These are phyloP conservation scores for Nymphalis c-album DNA, from an alignment of 2,888 invertebrate species.

Conservation along the genomic window DNA sequence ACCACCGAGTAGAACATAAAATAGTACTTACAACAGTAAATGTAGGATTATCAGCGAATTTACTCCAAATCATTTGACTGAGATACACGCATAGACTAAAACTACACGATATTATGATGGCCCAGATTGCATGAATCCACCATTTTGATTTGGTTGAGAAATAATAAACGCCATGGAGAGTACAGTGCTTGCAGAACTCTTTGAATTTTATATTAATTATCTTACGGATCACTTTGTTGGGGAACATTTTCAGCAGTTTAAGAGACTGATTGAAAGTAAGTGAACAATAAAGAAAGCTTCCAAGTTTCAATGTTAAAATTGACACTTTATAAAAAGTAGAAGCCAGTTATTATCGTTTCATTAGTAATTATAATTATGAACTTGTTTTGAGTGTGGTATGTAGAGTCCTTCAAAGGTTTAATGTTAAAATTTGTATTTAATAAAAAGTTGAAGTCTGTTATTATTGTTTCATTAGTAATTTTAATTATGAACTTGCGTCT, in stretches of 20 bases:
- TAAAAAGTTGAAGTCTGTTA: neutral
- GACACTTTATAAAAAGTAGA: neutral
- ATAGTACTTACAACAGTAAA: conserved; percentile 63
- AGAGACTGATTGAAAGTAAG: too few relatives aligned
- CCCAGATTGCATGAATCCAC: conserved; percentile 53
- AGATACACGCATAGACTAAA: conserved; percentile 57
- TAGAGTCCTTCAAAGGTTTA: neutral
- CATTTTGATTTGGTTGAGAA: conserved; percentile 48
- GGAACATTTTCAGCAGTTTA: neutral
- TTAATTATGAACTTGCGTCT: neutral
- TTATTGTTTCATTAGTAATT: conserved; percentile 4
- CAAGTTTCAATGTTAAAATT: neutral
- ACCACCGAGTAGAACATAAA: too few relatives aligned
- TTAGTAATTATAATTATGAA: neutral
- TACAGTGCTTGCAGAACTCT: conserved; percentile 56
- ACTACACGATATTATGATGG: conserved; percentile 50
- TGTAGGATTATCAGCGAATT: conserved; percentile 64
- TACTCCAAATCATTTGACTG: conserved; percentile 67
- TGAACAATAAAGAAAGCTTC: too few relatives aligned
- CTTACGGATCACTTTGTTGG: neutral
- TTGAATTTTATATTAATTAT: conserved; percentile 42
- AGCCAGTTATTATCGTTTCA: neutral
- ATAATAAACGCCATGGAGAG: conserved; percentile 64
- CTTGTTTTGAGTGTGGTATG: neutral
- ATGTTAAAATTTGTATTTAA: neutral